These are phyloP conservation scores for Trematomus bernacchii DNA, from an alignment of 2,797 vertebrate species.

Conservation along the genomic window DNA sequence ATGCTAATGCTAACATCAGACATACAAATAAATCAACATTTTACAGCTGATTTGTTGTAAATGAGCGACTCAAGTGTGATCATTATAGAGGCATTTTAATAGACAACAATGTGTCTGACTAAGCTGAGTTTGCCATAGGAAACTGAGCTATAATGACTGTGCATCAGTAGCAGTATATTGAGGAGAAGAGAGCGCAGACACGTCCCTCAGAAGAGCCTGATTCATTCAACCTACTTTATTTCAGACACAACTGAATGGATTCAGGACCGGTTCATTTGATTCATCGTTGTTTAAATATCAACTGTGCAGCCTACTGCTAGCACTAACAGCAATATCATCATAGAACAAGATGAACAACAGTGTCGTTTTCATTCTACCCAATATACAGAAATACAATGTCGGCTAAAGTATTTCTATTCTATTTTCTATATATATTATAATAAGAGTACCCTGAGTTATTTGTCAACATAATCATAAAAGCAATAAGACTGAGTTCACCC, in stretches of 20 bases:
- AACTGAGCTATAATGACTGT: background rate
- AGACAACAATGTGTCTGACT: constrained; percentile 5
- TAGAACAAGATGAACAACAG: background rate
- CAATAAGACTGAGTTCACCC: no score
- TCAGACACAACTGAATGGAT: constrained; percentile 32
- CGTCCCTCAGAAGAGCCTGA: background rate
- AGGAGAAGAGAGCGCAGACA: constrained; percentile 7
- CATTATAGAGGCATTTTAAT: background rate
- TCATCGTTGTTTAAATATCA: constrained; percentile 41
- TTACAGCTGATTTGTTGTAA: background rate
- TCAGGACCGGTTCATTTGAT: constrained; percentile 31
- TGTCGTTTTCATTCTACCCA: background rate
- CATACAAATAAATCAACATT: background rate
- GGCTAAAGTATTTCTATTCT: background rate
- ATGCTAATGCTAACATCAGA: background rate
- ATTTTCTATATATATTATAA: background rate
- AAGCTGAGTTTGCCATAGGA: background rate
- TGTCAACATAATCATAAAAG: background rate
- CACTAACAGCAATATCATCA: constrained; percentile 8
- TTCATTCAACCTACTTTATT: constrained; percentile 34
- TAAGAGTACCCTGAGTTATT: background rate
- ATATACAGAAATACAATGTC: background rate
- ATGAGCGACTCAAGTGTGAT: background rate
- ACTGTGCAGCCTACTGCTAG: constrained; percentile 17
- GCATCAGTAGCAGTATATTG: constrained; percentile 11